Conservation (phyloP, 2,888 invertebrate genomes). For the Drosophila histrio region DNA sequence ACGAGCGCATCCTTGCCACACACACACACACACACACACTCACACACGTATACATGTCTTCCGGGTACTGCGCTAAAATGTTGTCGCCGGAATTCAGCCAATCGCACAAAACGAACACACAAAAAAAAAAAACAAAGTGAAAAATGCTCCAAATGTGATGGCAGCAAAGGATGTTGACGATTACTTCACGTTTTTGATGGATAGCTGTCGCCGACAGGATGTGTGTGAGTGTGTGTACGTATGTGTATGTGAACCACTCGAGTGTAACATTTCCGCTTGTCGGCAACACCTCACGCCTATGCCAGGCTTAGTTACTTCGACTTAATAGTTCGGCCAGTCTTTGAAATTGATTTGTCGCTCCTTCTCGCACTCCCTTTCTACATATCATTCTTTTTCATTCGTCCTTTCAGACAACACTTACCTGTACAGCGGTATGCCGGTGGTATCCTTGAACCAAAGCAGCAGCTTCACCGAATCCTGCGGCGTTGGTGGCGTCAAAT, state of each 20-base stretch:
- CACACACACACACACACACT: constrained; percentile 25
- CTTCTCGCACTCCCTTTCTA: not conserved
- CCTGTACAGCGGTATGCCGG: constrained; percentile 95
- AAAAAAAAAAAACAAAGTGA: constrained; percentile 23
- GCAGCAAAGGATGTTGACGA: constrained; percentile 74
- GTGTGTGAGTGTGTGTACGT: constrained; percentile 17
- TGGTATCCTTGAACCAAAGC: constrained; percentile 95
- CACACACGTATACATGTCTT: constrained; percentile 1
- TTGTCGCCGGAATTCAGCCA: constrained; percentile 55
- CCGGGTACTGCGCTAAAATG: constrained; percentile 32
- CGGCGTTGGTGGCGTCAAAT: constrained; percentile 89
- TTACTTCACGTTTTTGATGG: constrained; percentile 77
- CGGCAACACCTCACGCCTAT: constrained; percentile 22
- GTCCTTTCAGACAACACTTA: constrained; percentile 84
- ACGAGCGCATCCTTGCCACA: constrained; percentile 55
- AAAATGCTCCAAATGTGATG: constrained; percentile 58
- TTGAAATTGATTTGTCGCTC: constrained; percentile 47
- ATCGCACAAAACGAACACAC: constrained; percentile 26
- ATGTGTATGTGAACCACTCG: constrained; percentile 41
- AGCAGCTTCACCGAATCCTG: constrained; percentile 91
- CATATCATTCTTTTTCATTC: not conserved
- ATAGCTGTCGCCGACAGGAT: constrained; percentile 56
- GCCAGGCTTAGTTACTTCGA: constrained; percentile 2
- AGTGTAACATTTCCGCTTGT: constrained; percentile 51
- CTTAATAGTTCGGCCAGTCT: constrained; percentile 52